Evolutionary conservation across 1,140 invertebrate species (phyloP).

Genomic region (Trichogramma pretiosum): DNA sequence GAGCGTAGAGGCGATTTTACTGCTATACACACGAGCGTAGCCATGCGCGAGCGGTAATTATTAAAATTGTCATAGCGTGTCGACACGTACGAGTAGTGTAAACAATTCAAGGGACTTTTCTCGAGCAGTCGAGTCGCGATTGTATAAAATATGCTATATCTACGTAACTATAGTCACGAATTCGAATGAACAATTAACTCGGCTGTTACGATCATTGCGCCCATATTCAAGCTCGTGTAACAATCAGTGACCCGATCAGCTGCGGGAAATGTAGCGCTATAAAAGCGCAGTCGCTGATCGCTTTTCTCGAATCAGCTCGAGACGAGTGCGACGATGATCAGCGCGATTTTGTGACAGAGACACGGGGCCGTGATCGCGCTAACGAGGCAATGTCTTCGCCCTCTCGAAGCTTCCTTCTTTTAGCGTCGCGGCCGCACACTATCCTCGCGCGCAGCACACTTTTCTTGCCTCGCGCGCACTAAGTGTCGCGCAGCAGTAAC

Average conservation of each 20-base stretch:
- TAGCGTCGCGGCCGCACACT: slow-evolving; percentile 7
- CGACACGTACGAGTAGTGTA: no score
- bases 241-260: background rate
- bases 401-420: slow-evolving; percentile 21
- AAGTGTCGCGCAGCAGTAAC: no score
- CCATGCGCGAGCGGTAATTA: no score
- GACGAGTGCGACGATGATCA: slow-evolving; percentile 50
- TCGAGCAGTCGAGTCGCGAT: no score
- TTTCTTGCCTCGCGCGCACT: slow-evolving; percentile 1
- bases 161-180: no score
- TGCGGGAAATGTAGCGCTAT: background rate
- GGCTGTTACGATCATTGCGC: no score
- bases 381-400: slow-evolving; percentile 50
- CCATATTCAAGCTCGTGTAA: background rate
- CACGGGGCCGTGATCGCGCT: slow-evolving; percentile 45
- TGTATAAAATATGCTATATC: no score
- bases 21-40: no score
- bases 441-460: slow-evolving; percentile 25
- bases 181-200: no score
- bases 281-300: background rate
- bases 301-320: background rate
- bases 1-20: no score
- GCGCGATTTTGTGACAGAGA: slow-evolving; percentile 49
- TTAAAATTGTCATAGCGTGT: no score
- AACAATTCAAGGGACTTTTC: no score